These are phyloP conservation scores for Aegotheles bennettii DNA, from an alignment of 2,113 vertebrate species.

Conservation along the genomic window DNA sequence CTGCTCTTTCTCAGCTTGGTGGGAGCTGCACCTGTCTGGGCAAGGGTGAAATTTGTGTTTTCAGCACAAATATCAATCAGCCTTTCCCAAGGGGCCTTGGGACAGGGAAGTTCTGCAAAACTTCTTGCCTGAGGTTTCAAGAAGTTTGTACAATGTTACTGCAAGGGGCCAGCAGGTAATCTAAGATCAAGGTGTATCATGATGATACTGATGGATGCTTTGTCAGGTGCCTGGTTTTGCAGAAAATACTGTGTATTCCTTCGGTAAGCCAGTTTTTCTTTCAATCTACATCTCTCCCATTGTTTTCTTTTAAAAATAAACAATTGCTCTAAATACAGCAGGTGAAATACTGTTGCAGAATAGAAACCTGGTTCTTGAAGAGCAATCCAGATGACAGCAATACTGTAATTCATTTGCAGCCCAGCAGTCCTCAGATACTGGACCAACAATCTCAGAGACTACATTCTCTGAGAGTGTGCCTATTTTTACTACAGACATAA, in stretches of 20 bases:
- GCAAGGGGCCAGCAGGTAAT: background rate
- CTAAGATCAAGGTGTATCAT: background rate
- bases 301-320: background rate
- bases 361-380: background rate
- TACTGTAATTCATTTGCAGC: background rate
- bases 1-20: background rate
- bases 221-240: background rate
- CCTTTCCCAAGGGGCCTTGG: background rate
- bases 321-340: background rate
- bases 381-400: background rate
- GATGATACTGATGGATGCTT: background rate
- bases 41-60: background rate
- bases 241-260: background rate
- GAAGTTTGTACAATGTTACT: background rate
- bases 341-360: background rate
- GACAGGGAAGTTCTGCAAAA: background rate
- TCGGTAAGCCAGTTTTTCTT: background rate
- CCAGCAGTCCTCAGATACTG: background rate
- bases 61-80: background rate
- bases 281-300: background rate
- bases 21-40: slow-evolving; percentile 11
- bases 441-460: background rate
- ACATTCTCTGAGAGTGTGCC: background rate
- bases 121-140: background rate
- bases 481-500: background rate